Percentiles rank a stretch among this genome's conserved stretches.
Evolutionary conservation across 1,140 invertebrate species (phyloP).

Genomic region (Drosophila serrata): DNA sequence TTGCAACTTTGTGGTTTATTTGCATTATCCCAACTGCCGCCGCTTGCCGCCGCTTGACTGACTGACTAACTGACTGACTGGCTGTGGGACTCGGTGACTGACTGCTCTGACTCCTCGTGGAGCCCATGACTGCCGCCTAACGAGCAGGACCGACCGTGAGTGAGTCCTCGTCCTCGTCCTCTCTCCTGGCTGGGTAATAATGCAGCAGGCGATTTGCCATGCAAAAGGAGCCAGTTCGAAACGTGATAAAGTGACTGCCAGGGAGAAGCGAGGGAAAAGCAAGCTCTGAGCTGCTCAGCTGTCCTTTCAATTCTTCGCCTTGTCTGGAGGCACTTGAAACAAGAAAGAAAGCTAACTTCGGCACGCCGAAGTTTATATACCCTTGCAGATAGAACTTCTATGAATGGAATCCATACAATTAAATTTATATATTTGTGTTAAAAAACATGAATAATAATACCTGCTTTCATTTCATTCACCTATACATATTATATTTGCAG

Average conservation of each 20-base stretch:
- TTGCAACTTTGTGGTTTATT: slow-evolving; percentile 83
- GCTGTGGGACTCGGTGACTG: slow-evolving; percentile 16
- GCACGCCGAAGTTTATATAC: no score
- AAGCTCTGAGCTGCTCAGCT: background rate
- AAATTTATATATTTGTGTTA: no score
- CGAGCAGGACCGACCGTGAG: slow-evolving; percentile 65
- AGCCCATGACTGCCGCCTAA: slow-evolving; percentile 27
- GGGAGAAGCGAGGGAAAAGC: slow-evolving; percentile 7
- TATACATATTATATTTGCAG: no score
- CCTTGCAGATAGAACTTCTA: no score
- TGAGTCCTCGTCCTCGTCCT: slow-evolving; percentile 42
- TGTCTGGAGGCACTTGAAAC: background rate
- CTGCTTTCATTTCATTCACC: no score
- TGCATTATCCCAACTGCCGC: slow-evolving; percentile 72
- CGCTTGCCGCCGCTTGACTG: no score
- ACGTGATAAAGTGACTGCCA: slow-evolving; percentile 74
- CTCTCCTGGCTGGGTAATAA: slow-evolving; percentile 49
- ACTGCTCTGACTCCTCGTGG: slow-evolving; percentile 15
- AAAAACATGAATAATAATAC: no score
- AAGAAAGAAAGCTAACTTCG: no score
- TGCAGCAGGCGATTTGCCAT: slow-evolving; percentile 68
- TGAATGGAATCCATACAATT: no score
- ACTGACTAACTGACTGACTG: slow-evolving; percentile 41
- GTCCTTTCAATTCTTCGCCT: slow-evolving; percentile 9
- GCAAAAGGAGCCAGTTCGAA: slow-evolving; percentile 68